phyloP scores from a whole-genome alignment of 2,113 vertebrate genomes.

The Aviceda subcristata region DNA sequence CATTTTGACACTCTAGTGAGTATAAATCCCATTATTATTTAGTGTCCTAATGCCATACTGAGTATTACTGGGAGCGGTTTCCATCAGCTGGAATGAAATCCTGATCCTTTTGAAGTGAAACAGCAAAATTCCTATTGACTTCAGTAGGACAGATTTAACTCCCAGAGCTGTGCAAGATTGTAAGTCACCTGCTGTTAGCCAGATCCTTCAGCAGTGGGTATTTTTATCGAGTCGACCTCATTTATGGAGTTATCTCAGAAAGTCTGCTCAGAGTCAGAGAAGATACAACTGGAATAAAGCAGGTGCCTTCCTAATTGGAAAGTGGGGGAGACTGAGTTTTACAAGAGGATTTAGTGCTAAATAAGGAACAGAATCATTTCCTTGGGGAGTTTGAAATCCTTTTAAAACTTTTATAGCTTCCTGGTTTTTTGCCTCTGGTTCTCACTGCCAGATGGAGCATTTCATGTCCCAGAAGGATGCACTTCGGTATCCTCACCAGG shows the following conservation, averaged over 20 bases:
- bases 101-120: not conserved
- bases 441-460: not conserved
- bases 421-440: not conserved
- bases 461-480: not conserved
- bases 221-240: not conserved
- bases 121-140: not conserved
- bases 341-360: constrained; percentile 23
- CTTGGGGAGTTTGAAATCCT: not conserved
- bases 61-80: not conserved
- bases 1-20: not conserved
- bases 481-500: not conserved
- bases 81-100: not conserved
- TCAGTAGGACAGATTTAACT: not conserved
- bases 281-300: constrained; percentile 11
- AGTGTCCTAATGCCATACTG: not conserved
- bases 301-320: constrained; percentile 35
- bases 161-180: not conserved
- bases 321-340: not conserved
- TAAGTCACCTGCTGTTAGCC: not conserved
- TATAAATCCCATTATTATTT: not conserved
- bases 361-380: constrained; percentile 22
- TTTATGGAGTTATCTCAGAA: not conserved
- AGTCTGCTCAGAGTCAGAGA: not conserved
- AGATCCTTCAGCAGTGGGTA: not conserved
- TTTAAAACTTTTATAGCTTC: constrained; percentile 30